phyloP scores from a whole-genome alignment of 2,113 vertebrate genomes.

The Cheilinus undulatus region DNA sequence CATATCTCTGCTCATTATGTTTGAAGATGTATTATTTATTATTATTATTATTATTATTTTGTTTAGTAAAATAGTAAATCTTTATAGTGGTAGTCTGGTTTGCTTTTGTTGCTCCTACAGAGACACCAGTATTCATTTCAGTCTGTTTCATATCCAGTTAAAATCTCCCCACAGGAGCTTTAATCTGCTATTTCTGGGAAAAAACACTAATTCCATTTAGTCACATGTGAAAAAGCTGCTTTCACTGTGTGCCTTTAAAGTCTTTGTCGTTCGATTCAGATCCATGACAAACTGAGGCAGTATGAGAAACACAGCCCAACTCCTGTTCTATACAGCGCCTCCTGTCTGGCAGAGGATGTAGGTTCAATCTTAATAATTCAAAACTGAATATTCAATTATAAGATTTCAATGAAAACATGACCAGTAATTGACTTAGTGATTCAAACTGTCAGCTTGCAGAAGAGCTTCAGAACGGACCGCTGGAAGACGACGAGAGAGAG shows the following conservation, averaged over 20 bases:
- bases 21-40: too few relatives aligned
- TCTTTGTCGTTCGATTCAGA: conserved; percentile 77
- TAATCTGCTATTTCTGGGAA: neutral
- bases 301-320: conserved; percentile 91
- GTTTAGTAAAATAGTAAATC: too few relatives aligned
- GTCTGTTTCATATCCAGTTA: too few relatives aligned
- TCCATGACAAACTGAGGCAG: conserved; percentile 93
- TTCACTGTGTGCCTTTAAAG: neutral
- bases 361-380: conserved; percentile 65
- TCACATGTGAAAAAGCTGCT: neutral
- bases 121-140: too few relatives aligned
- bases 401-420: too few relatives aligned
- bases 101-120: too few relatives aligned
- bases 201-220: too few relatives aligned
- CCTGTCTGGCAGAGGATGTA: conserved; percentile 92
- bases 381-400: neutral
- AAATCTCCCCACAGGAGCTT: too few relatives aligned
- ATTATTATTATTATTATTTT: too few relatives aligned
- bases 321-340: conserved; percentile 91
- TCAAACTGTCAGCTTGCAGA: conserved; percentile 87
- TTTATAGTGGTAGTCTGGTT: too few relatives aligned
- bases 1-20: too few relatives aligned
- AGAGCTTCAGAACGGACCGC: conserved; percentile 88
- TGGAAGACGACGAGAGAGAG: conserved; percentile 89
- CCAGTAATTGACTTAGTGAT: conserved; percentile 25